Evolutionary conservation across 92 coral and sea anemone genomes (phyloP), one percentile per base, ranked within the genome.

Genomic region (Pocillopora meandrina): DNA sequence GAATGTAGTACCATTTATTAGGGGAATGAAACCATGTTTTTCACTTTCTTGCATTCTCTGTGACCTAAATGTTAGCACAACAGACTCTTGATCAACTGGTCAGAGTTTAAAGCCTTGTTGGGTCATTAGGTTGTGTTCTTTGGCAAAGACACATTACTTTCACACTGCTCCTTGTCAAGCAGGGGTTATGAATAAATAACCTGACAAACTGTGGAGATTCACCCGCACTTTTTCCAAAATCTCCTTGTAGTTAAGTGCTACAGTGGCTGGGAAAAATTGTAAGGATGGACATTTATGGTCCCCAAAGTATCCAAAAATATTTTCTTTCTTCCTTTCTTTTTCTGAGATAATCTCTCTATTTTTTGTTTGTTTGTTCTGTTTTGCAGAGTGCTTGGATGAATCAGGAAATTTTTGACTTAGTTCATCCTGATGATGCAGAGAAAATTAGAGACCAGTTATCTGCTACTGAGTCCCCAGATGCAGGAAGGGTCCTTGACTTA

Each of bases 401-500:
- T 86, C 93, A 90, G 61, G 90, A 80, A 34, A 88, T 96, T 23
- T 96, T 77, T 89, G 98, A 96, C 59, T 88, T 96, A 15, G 90
- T 96, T 76, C 97, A 96, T 72, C 95, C 93, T 19, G 99, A 96
- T 58, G 99, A 96, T 69, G 87, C 91, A 80, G 98, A 96, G 55
- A 96, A 96, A 84, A 92, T 96, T 55, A 84, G 88, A 83, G 99
- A 96, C 31, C 99, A 96, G 78, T 90, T 96, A 33, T 89, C 93
- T 12, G 86, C 98, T 17, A 87, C 94, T 11, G 98, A 96, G 61
- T 95, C 99, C 8, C 95, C 98, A 12, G 99, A 96, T 90, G 95
- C 99, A 31, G 99, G 99, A 26, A 89, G 99, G 77, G 98, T 96
- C 20, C 83, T 96, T 61, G 99, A 96, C 79, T 84, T 96, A 7